These are phyloP conservation scores for Hormaphis cornu DNA, from an alignment of 1,140 invertebrate genomes.

Conservation along the genomic window DNA sequence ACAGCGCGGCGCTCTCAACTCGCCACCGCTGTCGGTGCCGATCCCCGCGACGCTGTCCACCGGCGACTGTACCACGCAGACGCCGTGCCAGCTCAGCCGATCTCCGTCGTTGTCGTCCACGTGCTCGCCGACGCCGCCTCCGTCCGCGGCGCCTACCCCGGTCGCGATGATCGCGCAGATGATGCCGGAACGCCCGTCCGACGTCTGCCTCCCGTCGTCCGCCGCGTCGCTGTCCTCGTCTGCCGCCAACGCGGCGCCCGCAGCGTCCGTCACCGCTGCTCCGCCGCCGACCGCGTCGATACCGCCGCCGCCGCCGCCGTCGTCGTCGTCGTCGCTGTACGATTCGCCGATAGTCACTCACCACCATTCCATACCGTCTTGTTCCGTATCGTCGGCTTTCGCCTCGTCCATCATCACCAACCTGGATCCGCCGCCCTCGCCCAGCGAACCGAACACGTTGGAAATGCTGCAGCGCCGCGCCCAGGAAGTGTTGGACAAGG, in stretches of 20 bases:
- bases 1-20: constrained; percentile 27
- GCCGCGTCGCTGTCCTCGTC: background rate
- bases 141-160: constrained; percentile 37
- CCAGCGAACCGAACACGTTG: constrained; percentile 78
- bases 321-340: background rate
- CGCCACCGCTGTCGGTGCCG: constrained; percentile 43
- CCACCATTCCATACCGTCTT: constrained; percentile 41
- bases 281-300: background rate
- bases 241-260: background rate
- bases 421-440: constrained; percentile 64
- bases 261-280: background rate
- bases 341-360: background rate
- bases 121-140: constrained; percentile 34
- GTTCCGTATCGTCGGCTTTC: constrained; percentile 57
- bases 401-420: constrained; percentile 80
- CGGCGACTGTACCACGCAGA: constrained; percentile 39
- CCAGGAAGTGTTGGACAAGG: constrained; percentile 82
- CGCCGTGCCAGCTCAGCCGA: constrained; percentile 47
- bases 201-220: constrained; percentile 40
- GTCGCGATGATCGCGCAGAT: constrained; percentile 33
- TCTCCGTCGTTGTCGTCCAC: constrained; percentile 41
- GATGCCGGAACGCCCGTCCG: constrained; percentile 39
- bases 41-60: background rate
- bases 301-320: background rate
- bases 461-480: constrained; percentile 84